Conservation (phyloP, 2,797 vertebrate species). For the Sandelia bainsii region DNA sequence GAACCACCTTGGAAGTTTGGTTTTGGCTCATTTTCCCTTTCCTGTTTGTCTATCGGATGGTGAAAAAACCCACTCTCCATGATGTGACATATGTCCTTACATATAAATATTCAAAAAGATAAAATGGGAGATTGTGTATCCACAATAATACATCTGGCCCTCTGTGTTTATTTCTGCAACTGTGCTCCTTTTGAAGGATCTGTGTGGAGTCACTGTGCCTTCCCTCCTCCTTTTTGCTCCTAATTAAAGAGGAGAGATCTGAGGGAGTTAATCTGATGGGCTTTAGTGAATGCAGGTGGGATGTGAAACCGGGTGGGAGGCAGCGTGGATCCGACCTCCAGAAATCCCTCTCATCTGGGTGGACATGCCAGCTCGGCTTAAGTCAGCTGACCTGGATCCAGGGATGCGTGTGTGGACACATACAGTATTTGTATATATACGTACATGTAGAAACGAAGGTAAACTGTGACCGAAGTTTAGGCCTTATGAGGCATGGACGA, state of each 20-base stretch:
- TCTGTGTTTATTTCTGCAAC: conserved; percentile 44
- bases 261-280: conserved; percentile 65
- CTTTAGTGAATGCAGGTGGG: conserved; percentile 68
- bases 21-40: conserved; percentile 4
- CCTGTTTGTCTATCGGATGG: background rate
- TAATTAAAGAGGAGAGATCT: conserved; percentile 69
- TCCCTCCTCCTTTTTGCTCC: conserved; percentile 51
- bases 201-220: conserved; percentile 31
- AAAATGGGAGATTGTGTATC: conserved; percentile 23
- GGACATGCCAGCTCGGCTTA: conserved; percentile 44
- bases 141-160: conserved; percentile 6
- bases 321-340: conserved; percentile 31
- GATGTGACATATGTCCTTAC: conserved; percentile 7
- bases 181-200: conserved; percentile 39
- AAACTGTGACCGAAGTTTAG: conserved; percentile 12
- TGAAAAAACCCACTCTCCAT: background rate
- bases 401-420: conserved; percentile 9
- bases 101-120: conserved; percentile 20
- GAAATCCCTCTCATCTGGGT: conserved; percentile 65
- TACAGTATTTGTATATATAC: background rate
- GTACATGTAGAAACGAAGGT: conserved; percentile 2
- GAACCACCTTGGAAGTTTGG: background rate
- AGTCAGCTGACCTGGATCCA: conserved; percentile 58
- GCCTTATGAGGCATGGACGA: background rate
- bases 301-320: conserved; percentile 37